Evolutionary conservation across 2,888 invertebrate genomes (phyloP).

Genomic region (Hypolimnas misippus): DNA sequence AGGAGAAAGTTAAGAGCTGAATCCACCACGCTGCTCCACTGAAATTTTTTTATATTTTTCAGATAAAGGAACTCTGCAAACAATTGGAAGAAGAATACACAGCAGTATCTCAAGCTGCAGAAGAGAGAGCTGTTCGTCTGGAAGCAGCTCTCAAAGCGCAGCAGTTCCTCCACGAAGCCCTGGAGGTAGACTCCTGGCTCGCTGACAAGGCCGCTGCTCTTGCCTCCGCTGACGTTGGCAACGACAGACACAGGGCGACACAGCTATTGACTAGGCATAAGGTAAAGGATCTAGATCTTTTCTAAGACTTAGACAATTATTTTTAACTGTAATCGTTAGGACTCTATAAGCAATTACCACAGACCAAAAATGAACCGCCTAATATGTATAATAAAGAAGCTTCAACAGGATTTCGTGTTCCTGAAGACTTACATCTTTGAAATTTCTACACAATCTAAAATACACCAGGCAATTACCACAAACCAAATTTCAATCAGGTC

Average conservation of each 20-base stretch:
- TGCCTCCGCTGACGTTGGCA: constrained; percentile 93
- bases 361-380: not conserved
- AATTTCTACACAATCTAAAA: not conserved
- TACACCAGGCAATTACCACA: not conserved
- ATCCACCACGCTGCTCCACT: no score
- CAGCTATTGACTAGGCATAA: constrained; percentile 97
- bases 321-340: not conserved
- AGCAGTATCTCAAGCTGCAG: constrained; percentile 88
- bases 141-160: constrained; percentile 95
- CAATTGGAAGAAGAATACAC: constrained; percentile 90
- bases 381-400: not conserved
- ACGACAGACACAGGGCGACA: constrained; percentile 95
- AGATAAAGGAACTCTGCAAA: constrained; percentile 90
- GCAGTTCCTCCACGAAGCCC: constrained; percentile 95
- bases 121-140: constrained; percentile 89
- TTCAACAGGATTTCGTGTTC: not conserved
- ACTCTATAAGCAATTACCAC: not conserved
- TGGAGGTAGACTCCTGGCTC: constrained; percentile 96
- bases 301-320: not conserved
- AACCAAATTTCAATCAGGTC: not conserved
- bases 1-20: no score
- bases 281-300: constrained; percentile 67
- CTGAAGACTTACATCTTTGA: not conserved
- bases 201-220: constrained; percentile 93
- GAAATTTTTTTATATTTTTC: no score